Base-by-base conservation (phyloP, 2,888 invertebrate genomes). In the Salticus scenicus region DNA sequence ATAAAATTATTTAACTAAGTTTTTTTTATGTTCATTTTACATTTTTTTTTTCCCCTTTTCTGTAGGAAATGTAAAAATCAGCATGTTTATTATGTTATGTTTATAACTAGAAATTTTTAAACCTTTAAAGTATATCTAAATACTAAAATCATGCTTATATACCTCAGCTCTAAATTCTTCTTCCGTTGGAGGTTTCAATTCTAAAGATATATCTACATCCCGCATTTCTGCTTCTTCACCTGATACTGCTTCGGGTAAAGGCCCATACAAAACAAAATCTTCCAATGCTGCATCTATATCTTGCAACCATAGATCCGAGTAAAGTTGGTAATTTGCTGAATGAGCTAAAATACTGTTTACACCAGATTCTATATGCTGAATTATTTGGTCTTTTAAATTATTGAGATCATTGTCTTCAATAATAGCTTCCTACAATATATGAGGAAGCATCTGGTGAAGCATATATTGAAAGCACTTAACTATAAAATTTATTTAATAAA, bases 191-290 rank as follows among this genome's bases (percentile, higher is more conserved):
- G 85, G 79, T 14, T 79, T 79, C 1, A 64, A n/a, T 47, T 79
- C 85, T 0, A 30, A 4, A 5, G 28, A 20, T 10, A 20, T 28
- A n/a, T 79, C 75, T 30, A 31, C 67, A 41, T 27, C 31, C 64
- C 37, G 42, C 20, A 20, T 67, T 14, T 74, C 73, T 1, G 70
- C 78, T n/a, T 57, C 42, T 28, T 51, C 69, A n/a, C n/a, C n/a
- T 2, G 17, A 24, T 70, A n/a, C 17, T 28, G 4, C 37, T 20
- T 78, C 85, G 33, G 37, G 30, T 24, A 70, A n/a, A 51, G 85
- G 85, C n/a, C 85, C 85, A 79, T 85, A 73, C 7, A 78, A 47
- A 28, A 75, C 64, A 74, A 85, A 85, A 37, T 85, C 85, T 37
- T 70, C 79, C 12, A 85, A 71, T 27, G 33, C 78, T 28, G 69